phyloP scores from a whole-genome alignment of 2,113 vertebrate genomes.

The Oenanthe melanoleuca region DNA sequence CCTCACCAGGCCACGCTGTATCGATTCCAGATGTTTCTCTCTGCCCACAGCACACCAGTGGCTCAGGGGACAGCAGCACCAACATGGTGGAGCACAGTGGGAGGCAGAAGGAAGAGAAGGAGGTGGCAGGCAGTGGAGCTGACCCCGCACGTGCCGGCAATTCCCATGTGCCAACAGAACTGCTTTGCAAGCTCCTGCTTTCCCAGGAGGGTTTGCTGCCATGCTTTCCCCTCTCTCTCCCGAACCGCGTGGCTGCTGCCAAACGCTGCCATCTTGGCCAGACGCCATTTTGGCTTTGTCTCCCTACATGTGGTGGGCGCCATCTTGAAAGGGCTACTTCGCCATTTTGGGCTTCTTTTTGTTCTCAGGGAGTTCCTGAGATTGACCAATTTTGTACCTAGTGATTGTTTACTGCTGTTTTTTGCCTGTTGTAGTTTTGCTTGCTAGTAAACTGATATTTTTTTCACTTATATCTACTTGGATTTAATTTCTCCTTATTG shows the following conservation, averaged over 20 bases:
- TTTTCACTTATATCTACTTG: neutral
- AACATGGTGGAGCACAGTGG: too few species aligned
- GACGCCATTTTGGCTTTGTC: neutral
- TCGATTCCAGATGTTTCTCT: accelerated
- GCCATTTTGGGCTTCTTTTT: neutral
- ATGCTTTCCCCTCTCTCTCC: neutral
- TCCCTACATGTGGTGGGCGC: neutral
- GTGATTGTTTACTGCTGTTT: neutral
- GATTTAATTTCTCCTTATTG: neutral
- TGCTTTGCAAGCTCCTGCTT: neutral
- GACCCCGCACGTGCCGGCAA: too few species aligned
- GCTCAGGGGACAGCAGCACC: neutral
- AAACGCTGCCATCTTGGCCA: neutral
- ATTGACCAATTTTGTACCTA: neutral
- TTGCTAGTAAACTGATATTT: neutral
- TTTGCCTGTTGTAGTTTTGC: neutral
- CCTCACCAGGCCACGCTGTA: accelerated
- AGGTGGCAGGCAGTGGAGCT: accelerated
- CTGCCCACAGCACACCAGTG: neutral
- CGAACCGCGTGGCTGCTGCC: accelerated
- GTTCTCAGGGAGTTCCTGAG: neutral
- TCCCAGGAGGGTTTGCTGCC: neutral
- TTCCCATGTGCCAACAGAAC: neutral
- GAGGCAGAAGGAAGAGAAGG: too few species aligned
- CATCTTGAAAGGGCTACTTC: neutral